phyloP scores from a whole-genome alignment of 2,113 vertebrate species.

The Microtus pennsylvanicus region DNA sequence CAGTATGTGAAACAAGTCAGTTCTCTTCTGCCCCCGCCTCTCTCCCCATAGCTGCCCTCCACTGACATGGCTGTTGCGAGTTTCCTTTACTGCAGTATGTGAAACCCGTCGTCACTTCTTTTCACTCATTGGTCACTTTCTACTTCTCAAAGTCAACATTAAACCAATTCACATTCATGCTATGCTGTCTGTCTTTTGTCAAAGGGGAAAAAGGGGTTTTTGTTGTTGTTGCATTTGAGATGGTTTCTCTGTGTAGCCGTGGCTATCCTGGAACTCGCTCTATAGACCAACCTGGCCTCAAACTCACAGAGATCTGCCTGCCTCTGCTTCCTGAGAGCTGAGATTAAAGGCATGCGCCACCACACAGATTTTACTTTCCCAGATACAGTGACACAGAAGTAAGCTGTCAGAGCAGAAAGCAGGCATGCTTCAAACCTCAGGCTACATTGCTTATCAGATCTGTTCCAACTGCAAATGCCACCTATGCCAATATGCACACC shows the following conservation, averaged over 20 bases:
- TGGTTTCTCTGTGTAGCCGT: not conserved
- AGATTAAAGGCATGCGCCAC: not conserved
- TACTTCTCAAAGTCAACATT: slow-evolving; percentile 55
- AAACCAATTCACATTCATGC: not conserved
- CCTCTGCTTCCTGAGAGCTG: not conserved
- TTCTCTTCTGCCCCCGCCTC: not conserved
- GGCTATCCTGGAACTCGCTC: not conserved
- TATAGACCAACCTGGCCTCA: not conserved
- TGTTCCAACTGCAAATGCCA: not conserved
- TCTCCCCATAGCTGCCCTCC: not conserved
- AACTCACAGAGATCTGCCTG: not conserved
- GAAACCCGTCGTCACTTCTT: not conserved
- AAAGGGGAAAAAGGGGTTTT: not conserved
- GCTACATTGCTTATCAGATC: not conserved
- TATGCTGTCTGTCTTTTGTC: not conserved
- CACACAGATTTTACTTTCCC: not conserved
- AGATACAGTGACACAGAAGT: not conserved
- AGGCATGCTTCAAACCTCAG: not conserved
- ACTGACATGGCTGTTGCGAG: not conserved
- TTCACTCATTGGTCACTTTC: slow-evolving; percentile 45
- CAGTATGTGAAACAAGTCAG: not conserved
- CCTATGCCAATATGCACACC: not conserved
- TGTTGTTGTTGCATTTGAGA: not conserved
- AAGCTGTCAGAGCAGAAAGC: not conserved
- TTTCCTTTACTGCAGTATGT: slow-evolving; percentile 8